Base-by-base conservation (phyloP, 2,888 invertebrate species). In the Drosophila aldrichi region DNA sequence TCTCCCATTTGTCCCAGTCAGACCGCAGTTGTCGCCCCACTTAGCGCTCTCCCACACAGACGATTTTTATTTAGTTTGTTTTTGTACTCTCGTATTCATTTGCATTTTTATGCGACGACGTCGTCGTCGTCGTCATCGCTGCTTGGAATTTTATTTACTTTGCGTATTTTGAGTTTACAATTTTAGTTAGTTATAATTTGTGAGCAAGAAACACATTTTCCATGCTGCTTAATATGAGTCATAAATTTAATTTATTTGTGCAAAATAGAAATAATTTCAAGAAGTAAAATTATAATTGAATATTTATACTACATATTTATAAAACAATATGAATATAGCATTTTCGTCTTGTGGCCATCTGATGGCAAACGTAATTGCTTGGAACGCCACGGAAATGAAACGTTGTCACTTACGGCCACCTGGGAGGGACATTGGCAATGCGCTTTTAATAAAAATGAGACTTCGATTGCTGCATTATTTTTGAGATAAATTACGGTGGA, bases 101-200 rank as follows among this genome's bases (percentile, higher is more conserved):
- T 82, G 78, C 81, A 81, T 81, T 82, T 81, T 81, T 73, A 80
- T 82, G 73, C 75, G 82, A 60, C 51, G 70, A 63, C 55, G 63
- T 79, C 49, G 49, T 51, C 49, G 49, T 51, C 49, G 34, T 32
- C 40, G 46, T 63, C 61, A 36, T 29, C 61, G 34, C 46, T 59
- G 70, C 44, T 60, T 67, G 61, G 60, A 54, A 65, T 80, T 77
- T 73, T 80, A 69, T 79, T 79, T 66, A 58, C 63, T 67, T 70
- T 66, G 46, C 60, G 74, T 55, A 70, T 77, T 58, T 73, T 63
- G 64, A 12, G 63, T 61, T 56, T 70, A 34, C 49, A 64, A 71
- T 65, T 79, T 74, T 41, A 2, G 16, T 49, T 59, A 54, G 25
- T 32, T 12, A 60, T 59, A 32, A 25, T 41, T 48, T 74, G 48